Evolutionary conservation across 2,113 vertebrate genomes (phyloP).

Genomic region (Neolamprologus falcicula): DNA sequence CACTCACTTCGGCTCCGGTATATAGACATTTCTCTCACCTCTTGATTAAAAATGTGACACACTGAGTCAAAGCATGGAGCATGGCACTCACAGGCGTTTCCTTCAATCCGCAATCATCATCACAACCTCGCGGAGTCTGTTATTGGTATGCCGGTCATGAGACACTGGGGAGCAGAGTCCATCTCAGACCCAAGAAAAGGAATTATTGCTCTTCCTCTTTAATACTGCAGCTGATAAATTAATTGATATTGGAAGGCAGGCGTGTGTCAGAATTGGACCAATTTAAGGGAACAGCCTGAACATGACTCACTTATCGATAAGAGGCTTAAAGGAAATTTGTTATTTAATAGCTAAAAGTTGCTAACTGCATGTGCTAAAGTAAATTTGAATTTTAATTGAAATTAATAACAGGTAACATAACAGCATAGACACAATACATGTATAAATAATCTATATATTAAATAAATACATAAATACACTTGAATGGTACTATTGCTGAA

Average conservation of each 20-base stretch:
- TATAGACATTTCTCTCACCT: neutral
- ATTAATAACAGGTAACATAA: neutral
- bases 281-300: neutral
- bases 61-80: neutral
- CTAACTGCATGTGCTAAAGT: neutral
- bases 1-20: neutral
- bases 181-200: slow-evolving; percentile 3
- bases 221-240: neutral
- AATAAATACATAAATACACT: neutral
- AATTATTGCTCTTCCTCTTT: slow-evolving; percentile 1
- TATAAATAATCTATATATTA: neutral
- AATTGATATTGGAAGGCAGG: neutral
- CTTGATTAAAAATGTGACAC: neutral
- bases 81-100: neutral
- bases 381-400: accelerated
- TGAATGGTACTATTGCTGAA: neutral
- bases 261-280: neutral
- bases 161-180: neutral
- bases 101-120: neutral
- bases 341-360: neutral
- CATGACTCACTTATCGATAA: neutral
- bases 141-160: slow-evolving; percentile 27
- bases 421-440: neutral
- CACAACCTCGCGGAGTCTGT: neutral
- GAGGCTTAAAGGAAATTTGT: neutral